Base-by-base conservation (phyloP, 2,113 vertebrate species). In the Alexandromys fortis region DNA sequence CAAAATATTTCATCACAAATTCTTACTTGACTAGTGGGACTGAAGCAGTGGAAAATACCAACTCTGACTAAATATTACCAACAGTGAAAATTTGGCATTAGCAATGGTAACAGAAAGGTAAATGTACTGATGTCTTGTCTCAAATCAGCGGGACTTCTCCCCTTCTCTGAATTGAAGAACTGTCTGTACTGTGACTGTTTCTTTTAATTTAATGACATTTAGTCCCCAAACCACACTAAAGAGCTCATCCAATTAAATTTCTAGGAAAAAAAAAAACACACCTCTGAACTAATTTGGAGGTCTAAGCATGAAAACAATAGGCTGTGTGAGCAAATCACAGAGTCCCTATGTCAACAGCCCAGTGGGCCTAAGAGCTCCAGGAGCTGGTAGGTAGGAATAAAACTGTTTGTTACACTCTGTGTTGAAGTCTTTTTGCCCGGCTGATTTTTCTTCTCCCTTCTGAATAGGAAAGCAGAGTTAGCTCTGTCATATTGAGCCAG, bases 391-490 rank as follows among this genome's bases (percentile, higher is more conserved):
- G 85, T 87, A 94, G 28, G 33, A 95, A 77, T 16, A 91, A 92
- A 89, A 30, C 86, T 92, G 92, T 88, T 90, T 95, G 58, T 24
- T 67, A 42, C 8, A 90, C 45, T 38, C 38, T 0, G 58, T 91
- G 24, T 68, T 85, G 33, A 77, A 93, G 73, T 91, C 87, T 91
- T 89, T 88, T 92, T 92, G 86, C 86, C 24, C 28, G 3, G 0
- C 82, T 92, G 95, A 63, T 86, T 97, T 96, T 95, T 94, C 86
- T 92, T 91, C 85, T 76, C 90, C 72, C 78, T 91, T 89, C 73
- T 97, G 95, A 98, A 96, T 90, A 96, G 85, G 63, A 97, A 91
- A 95, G 77, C 68, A 47, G 86, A 76, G 86, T 95, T 91, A 76
- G 85, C 92, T 47, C 95, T 94, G 93, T 94, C 79, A 88, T 95